Conservation (phyloP, 2,797 vertebrate genomes). For the Propithecus perrieri region DNA sequence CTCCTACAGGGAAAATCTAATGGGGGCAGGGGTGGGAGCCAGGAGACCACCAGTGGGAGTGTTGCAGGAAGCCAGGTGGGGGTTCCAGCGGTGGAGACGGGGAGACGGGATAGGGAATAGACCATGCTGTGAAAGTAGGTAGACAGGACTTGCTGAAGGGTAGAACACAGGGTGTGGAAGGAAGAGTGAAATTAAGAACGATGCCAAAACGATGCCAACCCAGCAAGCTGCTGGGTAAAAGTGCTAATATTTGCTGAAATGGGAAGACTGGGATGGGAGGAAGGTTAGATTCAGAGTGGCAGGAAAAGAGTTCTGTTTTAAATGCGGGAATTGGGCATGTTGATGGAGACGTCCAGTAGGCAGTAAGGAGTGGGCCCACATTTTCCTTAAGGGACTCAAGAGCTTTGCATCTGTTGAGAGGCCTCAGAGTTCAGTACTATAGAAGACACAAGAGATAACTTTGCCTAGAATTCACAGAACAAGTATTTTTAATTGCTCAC, state of each 20-base stretch:
- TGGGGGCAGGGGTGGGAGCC: background rate
- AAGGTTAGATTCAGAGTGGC: background rate
- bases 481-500: background rate
- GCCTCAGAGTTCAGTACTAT: background rate
- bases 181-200: background rate
- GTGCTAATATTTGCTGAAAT: background rate
- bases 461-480: background rate
- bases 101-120: background rate
- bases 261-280: fast-evolving
- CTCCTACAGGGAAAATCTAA: background rate
- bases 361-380: background rate
- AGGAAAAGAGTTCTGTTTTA: background rate
- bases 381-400: background rate
- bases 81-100: no score
- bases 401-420: background rate
- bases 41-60: background rate
- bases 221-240: background rate
- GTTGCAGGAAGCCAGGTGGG: background rate
- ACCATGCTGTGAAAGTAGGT: background rate
- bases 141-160: background rate
- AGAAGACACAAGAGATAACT: background rate
- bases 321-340: background rate
- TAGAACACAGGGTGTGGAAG: background rate
- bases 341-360: background rate
- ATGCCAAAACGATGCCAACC: background rate